Conservation (phyloP, 2,113 vertebrate genomes). For the Myotis yumanensis region DNA sequence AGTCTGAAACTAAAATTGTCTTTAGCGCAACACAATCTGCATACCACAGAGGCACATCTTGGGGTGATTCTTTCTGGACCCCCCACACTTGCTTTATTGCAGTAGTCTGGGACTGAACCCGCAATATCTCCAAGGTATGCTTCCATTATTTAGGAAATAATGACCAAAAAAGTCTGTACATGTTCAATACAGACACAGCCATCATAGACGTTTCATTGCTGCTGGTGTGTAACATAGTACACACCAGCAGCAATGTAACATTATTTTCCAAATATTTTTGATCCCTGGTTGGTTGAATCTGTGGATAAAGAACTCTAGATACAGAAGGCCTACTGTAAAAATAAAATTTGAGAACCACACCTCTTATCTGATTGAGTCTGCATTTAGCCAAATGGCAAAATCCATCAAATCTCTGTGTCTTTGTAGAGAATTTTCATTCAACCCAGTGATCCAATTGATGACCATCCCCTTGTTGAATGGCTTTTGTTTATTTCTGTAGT, state of each 20-base stretch:
- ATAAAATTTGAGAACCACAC: not conserved
- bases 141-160: not conserved
- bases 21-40: not conserved
- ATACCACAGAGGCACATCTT: not conserved
- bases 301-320: not conserved
- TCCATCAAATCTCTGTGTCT: not conserved
- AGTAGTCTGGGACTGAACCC: not conserved
- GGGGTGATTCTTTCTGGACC: not conserved
- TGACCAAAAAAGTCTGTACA: not conserved
- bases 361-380: not conserved
- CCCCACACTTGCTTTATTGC: not conserved
- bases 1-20: not conserved
- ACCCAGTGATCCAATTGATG: not conserved
- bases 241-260: not conserved
- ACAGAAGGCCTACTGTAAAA: not conserved
- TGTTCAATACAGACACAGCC: not conserved
- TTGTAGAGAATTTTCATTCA: not conserved
- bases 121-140: not conserved
- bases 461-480: not conserved
- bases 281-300: not conserved
- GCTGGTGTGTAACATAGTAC: not conserved
- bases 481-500: not conserved
- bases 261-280: not conserved
- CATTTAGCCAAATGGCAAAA: not conserved
- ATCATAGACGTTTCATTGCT: not conserved